Evolutionary conservation across 1,140 invertebrate genomes (phyloP), one percentile per base, ranked within the genome.

Genomic region (Chelonus insularis): DNA sequence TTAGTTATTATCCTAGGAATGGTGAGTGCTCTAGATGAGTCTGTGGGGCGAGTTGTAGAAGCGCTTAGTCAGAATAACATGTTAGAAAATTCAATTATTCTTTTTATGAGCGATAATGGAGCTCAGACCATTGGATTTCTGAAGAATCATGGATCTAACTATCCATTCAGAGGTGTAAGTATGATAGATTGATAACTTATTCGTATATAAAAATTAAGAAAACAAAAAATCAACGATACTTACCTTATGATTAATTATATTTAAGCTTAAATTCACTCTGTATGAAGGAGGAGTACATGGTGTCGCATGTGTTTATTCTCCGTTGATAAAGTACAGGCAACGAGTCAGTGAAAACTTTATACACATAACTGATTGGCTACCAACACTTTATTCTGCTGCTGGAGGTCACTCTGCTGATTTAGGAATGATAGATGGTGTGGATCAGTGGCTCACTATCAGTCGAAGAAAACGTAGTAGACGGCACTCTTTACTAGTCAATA

Each of bases 281-380:
- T 96, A 90, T 87, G 94, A 97, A 80, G 94, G 94, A 11, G 94
- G 89, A 1, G 84, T 91, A 0, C 83, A 92, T 65, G 89, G 88
- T 1, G 84, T 86, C 1, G 91, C 90, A 0, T 87, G 92, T 11
- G 78, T 96, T 60, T 95, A 92, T 91, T 91, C 89, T 76, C 87
- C 90, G 0, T 73, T 89, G n/a, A 75, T 87, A 25, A 80, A 83
- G 43, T 78, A 87, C 37, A 76, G 81, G 6, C 82, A 84, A 66
- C 75, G 87, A 67, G 83, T 92, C 0, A 89, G 87, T 36, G 86
- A 88, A 62, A 85, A 92, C 36, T 82, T 95, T 59, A 89, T 95
- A 70, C 91, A 94, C 68, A 86, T 96, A 3, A 83, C 84, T 9
- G 95, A 97, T 76, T 96, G 94, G 92, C 72, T 96, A 29, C 94